Conservation (phyloP, 2,888 invertebrate species). For the Digitonthophagus gazella region DNA sequence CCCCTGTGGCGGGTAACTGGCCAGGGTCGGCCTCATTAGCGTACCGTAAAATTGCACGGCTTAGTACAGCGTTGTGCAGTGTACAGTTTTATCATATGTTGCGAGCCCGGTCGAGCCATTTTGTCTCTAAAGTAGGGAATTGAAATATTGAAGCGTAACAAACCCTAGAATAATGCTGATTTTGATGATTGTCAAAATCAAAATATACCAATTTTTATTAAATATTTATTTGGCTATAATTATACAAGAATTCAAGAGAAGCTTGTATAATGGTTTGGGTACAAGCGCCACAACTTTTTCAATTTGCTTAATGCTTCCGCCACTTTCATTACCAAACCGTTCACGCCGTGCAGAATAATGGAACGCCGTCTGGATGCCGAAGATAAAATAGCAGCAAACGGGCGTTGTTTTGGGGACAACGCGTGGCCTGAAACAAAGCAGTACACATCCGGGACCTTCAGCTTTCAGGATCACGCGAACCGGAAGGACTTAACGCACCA, state of each 20-base stretch:
- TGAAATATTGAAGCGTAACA: slow-evolving; percentile 5
- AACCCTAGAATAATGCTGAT: no score
- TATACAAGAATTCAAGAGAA: no score
- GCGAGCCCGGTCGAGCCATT: slow-evolving; percentile 24
- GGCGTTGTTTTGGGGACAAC: background rate
- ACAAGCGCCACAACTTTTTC: no score
- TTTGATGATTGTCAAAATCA: no score
- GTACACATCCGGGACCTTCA: background rate
- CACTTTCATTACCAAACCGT: background rate
- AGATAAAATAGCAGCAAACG: background rate
- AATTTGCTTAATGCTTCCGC: background rate
- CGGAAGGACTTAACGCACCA: slow-evolving; percentile 46
- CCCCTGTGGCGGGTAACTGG: slow-evolving; percentile 53
- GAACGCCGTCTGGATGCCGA: background rate
- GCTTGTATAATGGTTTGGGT: no score
- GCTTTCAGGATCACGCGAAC: slow-evolving; percentile 39
- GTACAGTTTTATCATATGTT: slow-evolving; percentile 52
- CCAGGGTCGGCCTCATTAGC: slow-evolving; percentile 53
- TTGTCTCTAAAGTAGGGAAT: slow-evolving; percentile 2
- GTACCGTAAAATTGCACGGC: slow-evolving; percentile 43
- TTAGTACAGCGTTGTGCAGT: slow-evolving; percentile 42
- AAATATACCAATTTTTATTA: no score
- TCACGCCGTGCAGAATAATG: background rate
- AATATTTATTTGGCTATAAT: no score
- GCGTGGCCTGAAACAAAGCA: background rate